Conservation (phyloP, 2,113 vertebrate genomes). For the Leptobrachium ailaonicum region DNA sequence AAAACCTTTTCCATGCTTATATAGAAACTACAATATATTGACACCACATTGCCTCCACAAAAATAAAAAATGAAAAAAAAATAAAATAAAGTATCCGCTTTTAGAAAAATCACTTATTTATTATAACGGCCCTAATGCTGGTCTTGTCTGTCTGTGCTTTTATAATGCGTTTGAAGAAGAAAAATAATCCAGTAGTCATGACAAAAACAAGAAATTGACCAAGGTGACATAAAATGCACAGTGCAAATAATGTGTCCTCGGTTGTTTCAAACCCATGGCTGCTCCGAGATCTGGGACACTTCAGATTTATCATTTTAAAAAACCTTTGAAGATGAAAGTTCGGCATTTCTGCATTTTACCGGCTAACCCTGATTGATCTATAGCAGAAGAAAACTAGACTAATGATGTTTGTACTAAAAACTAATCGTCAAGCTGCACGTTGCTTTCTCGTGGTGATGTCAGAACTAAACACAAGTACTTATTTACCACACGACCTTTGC, state of each 20-base stretch:
- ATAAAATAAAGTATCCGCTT: too few relatives aligned
- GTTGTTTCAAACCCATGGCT: background rate
- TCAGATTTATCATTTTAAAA: background rate
- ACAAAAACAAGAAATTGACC: background rate
- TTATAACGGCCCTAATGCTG: background rate
- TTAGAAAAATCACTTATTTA: too few relatives aligned
- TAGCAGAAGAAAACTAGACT: conserved; percentile 1
- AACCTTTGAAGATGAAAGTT: conserved; percentile 17
- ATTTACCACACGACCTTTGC: background rate
- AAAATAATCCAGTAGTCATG: background rate
- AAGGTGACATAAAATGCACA: conserved; percentile 12
- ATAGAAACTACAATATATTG: conserved; percentile 45
- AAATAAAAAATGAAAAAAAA: too few relatives aligned
- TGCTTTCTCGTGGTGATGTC: background rate
- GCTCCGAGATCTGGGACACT: background rate
- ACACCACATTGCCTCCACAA: conserved; percentile 1
- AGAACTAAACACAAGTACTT: background rate
- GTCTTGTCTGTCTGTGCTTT: conserved; percentile 4
- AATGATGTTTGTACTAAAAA: conserved; percentile 7
- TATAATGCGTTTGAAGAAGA: background rate
- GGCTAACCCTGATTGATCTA: conserved; percentile 22
- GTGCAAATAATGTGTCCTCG: background rate
- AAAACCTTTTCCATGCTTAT: background rate
- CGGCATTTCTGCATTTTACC: conserved; percentile 18
- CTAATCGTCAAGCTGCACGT: conserved; percentile 24